Evolutionary conservation across 1,140 invertebrate species (phyloP).

Genomic region (Trichogramma pretiosum): DNA sequence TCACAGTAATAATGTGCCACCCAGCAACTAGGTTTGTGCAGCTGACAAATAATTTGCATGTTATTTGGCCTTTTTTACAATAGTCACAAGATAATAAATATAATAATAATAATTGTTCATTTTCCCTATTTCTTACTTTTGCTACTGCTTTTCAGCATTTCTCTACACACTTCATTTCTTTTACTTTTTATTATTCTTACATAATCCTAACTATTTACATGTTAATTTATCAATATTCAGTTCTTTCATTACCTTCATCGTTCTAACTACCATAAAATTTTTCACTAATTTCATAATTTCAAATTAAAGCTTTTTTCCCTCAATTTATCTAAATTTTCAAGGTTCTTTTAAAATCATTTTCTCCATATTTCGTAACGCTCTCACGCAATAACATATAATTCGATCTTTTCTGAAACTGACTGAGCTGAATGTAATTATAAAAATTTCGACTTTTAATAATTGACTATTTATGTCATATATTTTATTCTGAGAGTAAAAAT

Average conservation of each 20-base stretch:
- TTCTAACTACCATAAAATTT: constrained; percentile 33
- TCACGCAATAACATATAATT: too few species aligned
- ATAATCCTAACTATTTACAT: constrained; percentile 4
- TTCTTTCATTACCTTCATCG: constrained; percentile 25
- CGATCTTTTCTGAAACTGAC: too few species aligned
- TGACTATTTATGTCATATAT: too few species aligned
- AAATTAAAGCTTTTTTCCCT: constrained; percentile 45
- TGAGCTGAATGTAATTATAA: too few species aligned
- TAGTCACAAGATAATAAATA: constrained; percentile 38
- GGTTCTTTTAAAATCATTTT: too few species aligned
- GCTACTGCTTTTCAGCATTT: constrained; percentile 22
- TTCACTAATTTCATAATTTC: constrained; percentile 33
- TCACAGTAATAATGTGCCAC: constrained; percentile 39
- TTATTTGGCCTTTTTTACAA: constrained; percentile 49
- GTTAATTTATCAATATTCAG: constrained; percentile 31
- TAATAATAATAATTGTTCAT: constrained; percentile 29
- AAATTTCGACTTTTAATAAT: too few species aligned
- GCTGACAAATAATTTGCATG: constrained; percentile 42
- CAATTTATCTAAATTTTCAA: too few species aligned
- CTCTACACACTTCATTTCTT: constrained; percentile 26
- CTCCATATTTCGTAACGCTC: too few species aligned
- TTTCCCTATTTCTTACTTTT: constrained; percentile 13
- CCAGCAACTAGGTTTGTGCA: constrained; percentile 28
- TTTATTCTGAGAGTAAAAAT: too few species aligned
- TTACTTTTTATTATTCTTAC: neutral